A percentile compares a stretch with the other conserved stretches of the same genome.
Evolutionary conservation across 2,888 invertebrate genomes (phyloP).

Genomic region (Suillia variegata): DNA sequence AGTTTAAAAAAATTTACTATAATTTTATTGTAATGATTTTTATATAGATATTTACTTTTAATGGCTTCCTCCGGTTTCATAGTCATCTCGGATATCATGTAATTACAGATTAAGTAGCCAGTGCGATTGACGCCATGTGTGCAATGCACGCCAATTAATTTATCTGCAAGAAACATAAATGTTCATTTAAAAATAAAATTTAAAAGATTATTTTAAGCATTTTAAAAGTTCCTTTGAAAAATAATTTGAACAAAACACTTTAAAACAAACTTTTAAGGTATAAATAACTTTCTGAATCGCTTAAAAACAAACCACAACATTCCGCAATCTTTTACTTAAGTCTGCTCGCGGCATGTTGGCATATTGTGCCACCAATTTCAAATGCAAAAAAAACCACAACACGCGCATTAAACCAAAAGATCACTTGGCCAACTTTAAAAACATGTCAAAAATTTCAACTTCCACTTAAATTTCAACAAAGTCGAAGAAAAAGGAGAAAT

Average conservation of each 20-base stretch:
- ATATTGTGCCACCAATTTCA: too few species aligned
- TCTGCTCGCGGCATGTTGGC: too few species aligned
- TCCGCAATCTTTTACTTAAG: background rate
- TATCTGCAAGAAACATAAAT: slow-evolving; percentile 68
- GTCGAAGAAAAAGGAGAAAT: background rate
- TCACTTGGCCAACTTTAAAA: too few species aligned
- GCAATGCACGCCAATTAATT: slow-evolving; percentile 79
- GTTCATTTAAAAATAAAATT: slow-evolving; percentile 19
- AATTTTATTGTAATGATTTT: background rate
- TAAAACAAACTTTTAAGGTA: background rate
- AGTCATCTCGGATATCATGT: slow-evolving; percentile 70
- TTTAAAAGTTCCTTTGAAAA: background rate
- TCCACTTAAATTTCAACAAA: background rate
- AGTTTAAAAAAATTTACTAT: background rate
- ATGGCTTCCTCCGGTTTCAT: slow-evolving; percentile 66
- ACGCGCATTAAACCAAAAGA: too few species aligned
- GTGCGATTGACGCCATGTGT: slow-evolving; percentile 83
- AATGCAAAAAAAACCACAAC: too few species aligned
- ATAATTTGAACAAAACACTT: background rate
- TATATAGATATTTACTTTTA: slow-evolving; percentile 65
- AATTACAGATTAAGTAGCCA: slow-evolving; percentile 78
- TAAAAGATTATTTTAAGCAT: slow-evolving; percentile 1
- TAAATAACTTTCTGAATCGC: too few species aligned
- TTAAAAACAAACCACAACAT: background rate
- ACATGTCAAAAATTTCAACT: slow-evolving; percentile 1